Conservation (phyloP, 2,888 invertebrate genomes). For the Autographa gamma region DNA sequence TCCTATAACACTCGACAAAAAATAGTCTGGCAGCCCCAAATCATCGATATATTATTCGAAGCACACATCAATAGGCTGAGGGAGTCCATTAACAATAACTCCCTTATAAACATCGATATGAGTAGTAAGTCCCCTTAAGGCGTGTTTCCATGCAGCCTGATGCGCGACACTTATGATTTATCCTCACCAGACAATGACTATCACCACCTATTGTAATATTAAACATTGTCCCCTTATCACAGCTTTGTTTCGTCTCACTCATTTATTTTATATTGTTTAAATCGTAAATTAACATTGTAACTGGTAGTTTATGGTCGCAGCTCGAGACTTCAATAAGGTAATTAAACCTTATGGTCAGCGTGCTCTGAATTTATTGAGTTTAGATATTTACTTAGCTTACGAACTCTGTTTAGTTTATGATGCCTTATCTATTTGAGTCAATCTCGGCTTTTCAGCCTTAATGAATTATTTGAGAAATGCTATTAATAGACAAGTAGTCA, state of each 20-base stretch:
- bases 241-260: conserved; percentile 22
- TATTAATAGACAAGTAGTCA: no score
- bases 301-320: conserved; percentile 6
- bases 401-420: background rate
- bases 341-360: background rate
- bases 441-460: background rate
- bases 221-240: conserved; percentile 42
- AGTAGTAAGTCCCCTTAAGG: conserved; percentile 13
- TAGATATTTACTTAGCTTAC: background rate
- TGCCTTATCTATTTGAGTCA: background rate
- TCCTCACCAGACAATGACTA: conserved; percentile 60
- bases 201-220: conserved; percentile 32
- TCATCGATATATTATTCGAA: background rate
- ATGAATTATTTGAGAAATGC: background rate
- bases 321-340: conserved; percentile 18
- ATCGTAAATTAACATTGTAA: conserved; percentile 10
- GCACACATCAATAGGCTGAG: background rate
- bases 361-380: conserved; percentile 5
- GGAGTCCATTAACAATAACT: conserved; percentile 1
- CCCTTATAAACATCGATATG: background rate
- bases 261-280: conserved; percentile 43
- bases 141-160: conserved; percentile 52
- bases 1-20: background rate
- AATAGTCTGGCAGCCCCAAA: background rate
- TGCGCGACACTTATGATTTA: conserved; percentile 43